Base-by-base conservation (phyloP, 2,113 vertebrate species). In the Stigmatopora nigra region DNA sequence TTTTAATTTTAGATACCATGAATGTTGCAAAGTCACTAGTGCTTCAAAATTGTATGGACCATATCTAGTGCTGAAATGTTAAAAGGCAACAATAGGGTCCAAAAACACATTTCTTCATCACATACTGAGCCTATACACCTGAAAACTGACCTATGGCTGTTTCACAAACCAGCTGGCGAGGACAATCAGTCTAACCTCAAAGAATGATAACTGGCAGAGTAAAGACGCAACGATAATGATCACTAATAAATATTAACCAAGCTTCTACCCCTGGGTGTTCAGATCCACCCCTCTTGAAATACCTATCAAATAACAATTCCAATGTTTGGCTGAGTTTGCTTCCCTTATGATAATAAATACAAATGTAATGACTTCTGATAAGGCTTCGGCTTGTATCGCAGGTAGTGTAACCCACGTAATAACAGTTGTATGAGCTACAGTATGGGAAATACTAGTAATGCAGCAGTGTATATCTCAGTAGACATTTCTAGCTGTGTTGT, bases 171-270 rank as follows among this genome's bases (percentile, higher is more conserved):
- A 74, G 61, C 55, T 47, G 48, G 60, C 25, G 57, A 68, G 69
- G 79, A 62, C 71, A 47, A 71, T 71, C 71, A 65, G 35, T 2
- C 52, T 59, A 71, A 67, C 69, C 41, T 59, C 74, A 64, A 74
- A 78, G 64, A 73, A 73, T 73, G 63, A 74, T 73, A 84, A 77
- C 78, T 80, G 81, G 77, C 73, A 64, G 65, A 5, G 68, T 77
- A 65, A 73, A 70, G 68, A 81, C 66, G 68, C 75, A 77, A 72
- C 78, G 75, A 82, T 85, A 73, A 84, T 46, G 56, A 55, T 44
- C 65, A 53, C 77, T 84, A 82, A 86, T 83, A 74, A 84, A 78
- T 77, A 86, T 86, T 77, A 80, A 82, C 60, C 61, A 64, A 71
- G 61, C 53, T 64, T 66, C 68, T 66, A 72, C 67, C 64, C 17